phyloP scores from a whole-genome alignment of 2,113 vertebrate genomes.

The Aix galericulata region DNA sequence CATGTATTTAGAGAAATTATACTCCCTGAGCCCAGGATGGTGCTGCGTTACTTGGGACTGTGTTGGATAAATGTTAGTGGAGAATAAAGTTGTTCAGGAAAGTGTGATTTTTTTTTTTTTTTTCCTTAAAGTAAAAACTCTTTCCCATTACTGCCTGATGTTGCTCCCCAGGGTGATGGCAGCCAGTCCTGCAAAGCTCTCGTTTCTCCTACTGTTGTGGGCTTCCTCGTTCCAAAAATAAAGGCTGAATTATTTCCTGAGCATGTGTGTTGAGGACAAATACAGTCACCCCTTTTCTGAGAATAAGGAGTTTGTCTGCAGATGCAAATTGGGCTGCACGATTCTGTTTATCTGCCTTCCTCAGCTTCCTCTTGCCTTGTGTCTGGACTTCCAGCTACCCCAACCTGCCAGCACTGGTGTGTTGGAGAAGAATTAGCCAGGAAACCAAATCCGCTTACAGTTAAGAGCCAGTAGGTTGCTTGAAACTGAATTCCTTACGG shows the following conservation, averaged over 20 bases:
- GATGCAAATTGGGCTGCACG: background rate
- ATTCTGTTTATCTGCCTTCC: background rate
- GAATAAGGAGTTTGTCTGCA: background rate
- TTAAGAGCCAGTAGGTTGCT: background rate
- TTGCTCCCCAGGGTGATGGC: background rate
- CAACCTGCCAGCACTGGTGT: background rate
- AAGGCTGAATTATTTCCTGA: constrained; percentile 11
- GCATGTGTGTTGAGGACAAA: background rate
- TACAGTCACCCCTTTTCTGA: background rate
- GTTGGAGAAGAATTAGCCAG: background rate
- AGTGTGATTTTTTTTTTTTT: background rate
- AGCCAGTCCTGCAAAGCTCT: background rate
- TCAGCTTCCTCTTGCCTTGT: background rate
- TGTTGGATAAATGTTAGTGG: background rate
- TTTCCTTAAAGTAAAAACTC: background rate
- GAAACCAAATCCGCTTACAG: background rate
- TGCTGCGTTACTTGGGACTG: background rate
- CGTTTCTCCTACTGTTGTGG: background rate
- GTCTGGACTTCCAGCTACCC: background rate
- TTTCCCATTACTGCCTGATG: fast-evolving
- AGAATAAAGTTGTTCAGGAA: background rate
- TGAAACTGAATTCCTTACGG: background rate
- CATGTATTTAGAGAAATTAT: background rate
- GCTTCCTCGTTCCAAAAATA: background rate
- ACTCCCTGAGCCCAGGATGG: background rate